Evolutionary conservation across 2,797 vertebrate species (phyloP).

Genomic region (Cyclopterus lumpus): DNA sequence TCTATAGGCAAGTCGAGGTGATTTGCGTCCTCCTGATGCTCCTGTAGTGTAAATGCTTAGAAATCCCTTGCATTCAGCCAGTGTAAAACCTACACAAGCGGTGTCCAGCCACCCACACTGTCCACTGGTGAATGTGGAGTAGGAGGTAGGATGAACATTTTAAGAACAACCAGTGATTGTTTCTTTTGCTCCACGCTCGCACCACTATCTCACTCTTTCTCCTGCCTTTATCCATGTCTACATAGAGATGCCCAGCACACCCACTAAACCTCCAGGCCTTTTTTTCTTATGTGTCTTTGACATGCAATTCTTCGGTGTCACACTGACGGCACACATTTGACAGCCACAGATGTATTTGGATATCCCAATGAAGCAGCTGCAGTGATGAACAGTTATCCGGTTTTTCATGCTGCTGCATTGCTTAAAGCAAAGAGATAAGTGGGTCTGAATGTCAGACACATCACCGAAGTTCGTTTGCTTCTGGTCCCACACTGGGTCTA

Average conservation of each 20-base stretch:
- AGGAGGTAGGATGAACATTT: slow-evolving; percentile 55
- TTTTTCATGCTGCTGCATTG: slow-evolving; percentile 11
- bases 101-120: slow-evolving; percentile 65
- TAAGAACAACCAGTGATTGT: slow-evolving; percentile 46
- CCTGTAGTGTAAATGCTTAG: not conserved
- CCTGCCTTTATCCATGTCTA: slow-evolving; percentile 27
- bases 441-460: slow-evolving; percentile 34
- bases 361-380: slow-evolving; percentile 4
- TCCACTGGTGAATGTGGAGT: slow-evolving; percentile 50
- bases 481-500: slow-evolving; percentile 17
- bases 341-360: slow-evolving; percentile 7
- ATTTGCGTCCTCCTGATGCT: slow-evolving; percentile 20
- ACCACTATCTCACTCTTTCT: slow-evolving; percentile 37
- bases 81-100: slow-evolving; percentile 57
- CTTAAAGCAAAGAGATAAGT: slow-evolving; percentile 6
- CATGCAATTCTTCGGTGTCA: slow-evolving; percentile 24
- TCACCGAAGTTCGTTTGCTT: slow-evolving; percentile 28
- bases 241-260: slow-evolving; percentile 33
- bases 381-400: slow-evolving; percentile 5
- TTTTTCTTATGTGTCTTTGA: slow-evolving; percentile 25
- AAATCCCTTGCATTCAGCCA: slow-evolving; percentile 41
- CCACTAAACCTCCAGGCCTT: slow-evolving; percentile 28
- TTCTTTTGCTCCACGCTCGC: slow-evolving; percentile 24
- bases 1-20: slow-evolving; percentile 7
- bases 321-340: slow-evolving; percentile 23